Evolutionary conservation across 2,113 vertebrate species (phyloP).

Genomic region (Actenoides hombroni): DNA sequence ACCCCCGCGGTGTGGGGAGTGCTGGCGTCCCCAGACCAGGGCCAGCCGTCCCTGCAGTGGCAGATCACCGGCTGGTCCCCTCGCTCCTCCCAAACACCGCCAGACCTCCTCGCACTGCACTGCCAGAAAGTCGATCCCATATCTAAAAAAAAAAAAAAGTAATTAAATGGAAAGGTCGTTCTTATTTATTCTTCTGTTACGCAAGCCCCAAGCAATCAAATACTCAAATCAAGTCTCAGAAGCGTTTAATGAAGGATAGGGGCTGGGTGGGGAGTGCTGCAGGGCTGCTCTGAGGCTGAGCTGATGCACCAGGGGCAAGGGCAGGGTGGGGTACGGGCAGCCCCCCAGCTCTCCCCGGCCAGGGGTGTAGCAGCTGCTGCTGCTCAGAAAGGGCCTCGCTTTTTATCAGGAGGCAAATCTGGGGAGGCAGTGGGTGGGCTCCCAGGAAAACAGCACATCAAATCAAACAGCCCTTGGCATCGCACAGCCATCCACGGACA

Average conservation of each 20-base stretch:
- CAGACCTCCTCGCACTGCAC: fast-evolving
- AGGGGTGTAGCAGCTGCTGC: too few species aligned
- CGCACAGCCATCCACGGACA: fast-evolving
- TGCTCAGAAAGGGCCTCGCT: fast-evolving
- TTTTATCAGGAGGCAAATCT: not conserved
- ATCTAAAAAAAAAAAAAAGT: not conserved
- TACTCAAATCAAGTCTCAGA: not conserved
- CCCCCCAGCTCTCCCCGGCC: not conserved
- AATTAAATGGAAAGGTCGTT: constrained; percentile 44
- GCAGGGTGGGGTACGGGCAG: too few species aligned
- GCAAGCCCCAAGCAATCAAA: not conserved
- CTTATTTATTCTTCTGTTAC: constrained; percentile 33
- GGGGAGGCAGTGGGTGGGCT: not conserved
- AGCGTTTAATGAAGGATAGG: not conserved
- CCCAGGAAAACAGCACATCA: not conserved
- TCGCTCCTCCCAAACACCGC: fast-evolving
- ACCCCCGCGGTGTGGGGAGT: too few species aligned
- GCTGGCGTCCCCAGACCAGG: not conserved
- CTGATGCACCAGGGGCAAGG: not conserved
- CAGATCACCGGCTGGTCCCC: not conserved
- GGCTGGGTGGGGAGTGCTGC: fast-evolving
- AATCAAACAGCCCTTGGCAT: fast-evolving
- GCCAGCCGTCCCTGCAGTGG: not conserved
- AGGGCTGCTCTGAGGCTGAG: not conserved
- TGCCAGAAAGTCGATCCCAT: not conserved